Conservation (phyloP, 92 coral and sea anemone species). For the Epizoanthus fatuus region DNA sequence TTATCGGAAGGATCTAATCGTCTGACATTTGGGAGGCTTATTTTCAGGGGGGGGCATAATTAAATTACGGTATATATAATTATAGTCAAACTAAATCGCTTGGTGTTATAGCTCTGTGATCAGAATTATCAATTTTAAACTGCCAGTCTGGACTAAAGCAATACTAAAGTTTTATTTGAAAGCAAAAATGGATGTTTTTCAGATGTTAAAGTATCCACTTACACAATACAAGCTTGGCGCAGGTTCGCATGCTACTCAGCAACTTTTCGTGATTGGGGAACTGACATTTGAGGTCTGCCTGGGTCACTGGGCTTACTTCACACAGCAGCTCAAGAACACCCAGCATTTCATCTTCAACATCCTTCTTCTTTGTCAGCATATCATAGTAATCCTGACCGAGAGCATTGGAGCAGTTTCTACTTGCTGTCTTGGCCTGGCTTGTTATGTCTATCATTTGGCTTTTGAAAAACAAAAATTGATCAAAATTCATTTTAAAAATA, state of each 20-base stretch:
- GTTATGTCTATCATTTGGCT: constrained; percentile 97
- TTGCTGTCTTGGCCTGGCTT: constrained; percentile 91
- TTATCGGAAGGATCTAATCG: no score
- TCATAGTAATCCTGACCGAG: constrained; percentile 91
- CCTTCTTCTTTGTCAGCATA: constrained; percentile 86
- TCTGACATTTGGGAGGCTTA: no score
- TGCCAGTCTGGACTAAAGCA: no score
- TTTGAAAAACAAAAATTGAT: background rate
- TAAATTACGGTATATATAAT: no score
- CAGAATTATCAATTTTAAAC: no score
- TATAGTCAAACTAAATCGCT: no score
- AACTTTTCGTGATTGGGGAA: constrained; percentile 95
- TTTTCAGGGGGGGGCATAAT: no score
- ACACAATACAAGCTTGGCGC: constrained; percentile 97
- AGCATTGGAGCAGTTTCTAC: constrained; percentile 89
- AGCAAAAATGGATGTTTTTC: no score
- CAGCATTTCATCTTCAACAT: constrained; percentile 89
- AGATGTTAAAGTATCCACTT: constrained; percentile 5
- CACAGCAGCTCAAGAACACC: constrained; percentile 83
- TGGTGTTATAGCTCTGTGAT: no score
- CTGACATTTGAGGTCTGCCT: constrained; percentile 92
- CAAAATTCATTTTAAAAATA: background rate
- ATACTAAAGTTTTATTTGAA: no score
- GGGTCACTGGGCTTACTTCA: constrained; percentile 80
- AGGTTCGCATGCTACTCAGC: constrained; percentile 79